Percentiles rank a stretch among this genome's conserved stretches.
Evolutionary conservation across 2,888 invertebrate species (phyloP).

Genomic region (Pyralis farinalis): DNA sequence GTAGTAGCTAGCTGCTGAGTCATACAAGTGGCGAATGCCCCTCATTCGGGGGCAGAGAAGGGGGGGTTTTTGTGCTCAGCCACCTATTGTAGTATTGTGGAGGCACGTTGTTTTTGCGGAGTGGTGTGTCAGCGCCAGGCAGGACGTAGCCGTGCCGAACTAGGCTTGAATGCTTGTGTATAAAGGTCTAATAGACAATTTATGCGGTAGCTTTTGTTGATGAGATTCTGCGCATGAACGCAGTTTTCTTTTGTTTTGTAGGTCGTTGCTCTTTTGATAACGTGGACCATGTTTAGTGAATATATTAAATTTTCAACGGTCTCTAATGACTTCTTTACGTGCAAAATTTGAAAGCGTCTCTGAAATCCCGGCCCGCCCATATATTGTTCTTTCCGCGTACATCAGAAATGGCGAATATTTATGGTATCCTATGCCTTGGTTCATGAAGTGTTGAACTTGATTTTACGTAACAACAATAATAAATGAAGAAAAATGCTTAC

Average conservation of each 20-base stretch:
- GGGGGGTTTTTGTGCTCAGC: constrained; percentile 56
- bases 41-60: constrained; percentile 22
- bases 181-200: constrained; percentile 44
- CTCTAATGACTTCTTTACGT: too few species aligned
- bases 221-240: constrained; percentile 30
- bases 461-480: too few species aligned
- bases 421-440: too few species aligned
- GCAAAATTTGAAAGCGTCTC: too few species aligned
- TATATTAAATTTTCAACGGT: too few species aligned
- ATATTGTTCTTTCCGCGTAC: too few species aligned
- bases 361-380: too few species aligned
- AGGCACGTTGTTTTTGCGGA: constrained; percentile 71
- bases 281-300: too few species aligned
- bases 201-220: constrained; percentile 37
- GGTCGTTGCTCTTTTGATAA: background rate
- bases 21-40: constrained; percentile 51
- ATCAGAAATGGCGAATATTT: too few species aligned
- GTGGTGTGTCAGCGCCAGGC: constrained; percentile 62
- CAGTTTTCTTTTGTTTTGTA: constrained; percentile 22
- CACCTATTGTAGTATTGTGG: constrained; percentile 67
- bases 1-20: constrained; percentile 70
- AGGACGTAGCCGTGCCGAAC: constrained; percentile 44
- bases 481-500: too few species aligned
- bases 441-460: too few species aligned
- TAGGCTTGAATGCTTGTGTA: constrained; percentile 31